These are phyloP conservation scores for Amiota minor DNA, from an alignment of 2,888 invertebrate species.

Conservation along the genomic window DNA sequence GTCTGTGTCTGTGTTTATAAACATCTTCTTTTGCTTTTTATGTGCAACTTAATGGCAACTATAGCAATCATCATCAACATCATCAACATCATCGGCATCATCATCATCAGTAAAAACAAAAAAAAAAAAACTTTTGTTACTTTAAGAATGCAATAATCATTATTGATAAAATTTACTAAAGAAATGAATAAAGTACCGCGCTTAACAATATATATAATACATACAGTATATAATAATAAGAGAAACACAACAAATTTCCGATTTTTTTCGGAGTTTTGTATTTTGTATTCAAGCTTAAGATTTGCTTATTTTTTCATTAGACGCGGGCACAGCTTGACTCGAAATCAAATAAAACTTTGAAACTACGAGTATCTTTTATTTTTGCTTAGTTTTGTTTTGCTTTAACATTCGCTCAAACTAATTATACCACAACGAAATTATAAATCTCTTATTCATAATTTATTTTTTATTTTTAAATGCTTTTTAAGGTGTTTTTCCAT, in stretches of 20 bases:
- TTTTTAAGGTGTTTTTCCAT: too few relatives aligned
- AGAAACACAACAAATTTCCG: neutral
- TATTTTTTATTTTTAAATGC: too few relatives aligned
- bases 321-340: slow-evolving; percentile 12
- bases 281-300: neutral
- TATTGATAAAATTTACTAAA: slow-evolving; percentile 42
- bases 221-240: neutral
- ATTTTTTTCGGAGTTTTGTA: neutral
- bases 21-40: neutral
- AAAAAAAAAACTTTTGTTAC: slow-evolving; percentile 20
- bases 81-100: slow-evolving; percentile 5
- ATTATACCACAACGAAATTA: neutral
- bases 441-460: too few relatives aligned
- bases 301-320: slow-evolving; percentile 17
- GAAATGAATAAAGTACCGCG: slow-evolving; percentile 11
- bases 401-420: neutral
- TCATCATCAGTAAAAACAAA: slow-evolving; percentile 11
- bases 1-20: neutral
- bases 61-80: neutral
- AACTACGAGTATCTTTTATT: slow-evolving; percentile 13
- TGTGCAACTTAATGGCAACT: neutral
- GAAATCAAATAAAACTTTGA: slow-evolving; percentile 7
- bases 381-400: neutral
- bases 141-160: slow-evolving; percentile 56
- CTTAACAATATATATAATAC: slow-evolving; percentile 18